phyloP scores from a whole-genome alignment of 2,888 invertebrate genomes.

The Seira ritae region DNA sequence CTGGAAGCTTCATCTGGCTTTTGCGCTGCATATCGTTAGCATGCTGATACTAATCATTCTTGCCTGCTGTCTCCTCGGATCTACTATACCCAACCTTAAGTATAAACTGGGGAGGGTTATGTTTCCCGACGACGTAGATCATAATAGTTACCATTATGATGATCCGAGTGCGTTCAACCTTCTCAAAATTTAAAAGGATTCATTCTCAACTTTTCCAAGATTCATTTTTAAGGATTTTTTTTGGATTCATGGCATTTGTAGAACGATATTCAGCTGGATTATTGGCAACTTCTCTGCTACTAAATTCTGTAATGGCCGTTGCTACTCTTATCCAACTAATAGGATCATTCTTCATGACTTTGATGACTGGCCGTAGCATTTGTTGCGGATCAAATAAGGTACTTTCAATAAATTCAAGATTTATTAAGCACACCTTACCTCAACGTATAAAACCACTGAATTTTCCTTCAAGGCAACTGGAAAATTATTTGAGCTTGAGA shows the following conservation, averaged over 20 bases:
- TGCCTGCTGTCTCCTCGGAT: constrained; percentile 22
- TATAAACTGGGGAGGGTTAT: neutral
- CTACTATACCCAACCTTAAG: constrained; percentile 26
- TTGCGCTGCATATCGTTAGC: constrained; percentile 61
- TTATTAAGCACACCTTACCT: neutral
- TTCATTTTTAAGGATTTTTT: neutral
- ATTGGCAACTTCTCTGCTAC: constrained; percentile 25
- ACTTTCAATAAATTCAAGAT: neutral
- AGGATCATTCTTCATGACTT: constrained; percentile 57
- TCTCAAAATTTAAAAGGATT: neutral
- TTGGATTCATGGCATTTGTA: neutral
- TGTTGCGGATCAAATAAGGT: constrained; percentile 67
- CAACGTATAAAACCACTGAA: neutral
- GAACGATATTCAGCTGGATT: constrained; percentile 9
- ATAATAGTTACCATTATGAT: constrained; percentile 12
- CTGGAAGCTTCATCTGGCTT: constrained; percentile 62
- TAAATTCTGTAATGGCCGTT: constrained; percentile 46
- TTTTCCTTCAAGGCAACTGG: constrained; percentile 48
- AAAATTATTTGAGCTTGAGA: constrained; percentile 63
- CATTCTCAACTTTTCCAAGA: neutral
- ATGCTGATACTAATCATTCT: constrained; percentile 35
- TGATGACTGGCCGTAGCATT: constrained; percentile 63
- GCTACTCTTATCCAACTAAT: constrained; percentile 54
- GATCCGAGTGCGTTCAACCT: neutral
- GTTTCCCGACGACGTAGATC: constrained; percentile 12